These are phyloP conservation scores for Asobara japonica DNA, from an alignment of 1,140 invertebrate species.

Conservation along the genomic window DNA sequence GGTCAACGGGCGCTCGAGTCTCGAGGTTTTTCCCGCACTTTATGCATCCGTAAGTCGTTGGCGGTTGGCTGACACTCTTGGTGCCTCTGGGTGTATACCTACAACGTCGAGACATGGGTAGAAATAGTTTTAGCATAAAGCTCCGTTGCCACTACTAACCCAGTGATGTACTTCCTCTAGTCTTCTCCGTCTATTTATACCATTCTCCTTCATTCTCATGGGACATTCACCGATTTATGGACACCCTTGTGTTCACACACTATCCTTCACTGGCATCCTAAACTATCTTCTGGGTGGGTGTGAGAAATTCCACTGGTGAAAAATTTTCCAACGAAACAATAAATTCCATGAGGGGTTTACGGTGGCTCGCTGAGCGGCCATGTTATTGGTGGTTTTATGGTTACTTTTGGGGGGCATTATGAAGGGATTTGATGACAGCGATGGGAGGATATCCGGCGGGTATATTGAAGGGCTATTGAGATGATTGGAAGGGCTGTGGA, in stretches of 20 bases:
- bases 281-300: slow-evolving; percentile 9
- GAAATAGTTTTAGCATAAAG: slow-evolving; percentile 27
- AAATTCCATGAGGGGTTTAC: background rate
- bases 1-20: slow-evolving; percentile 13
- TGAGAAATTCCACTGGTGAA: slow-evolving; percentile 10
- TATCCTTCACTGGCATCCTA: slow-evolving; percentile 13
- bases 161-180: slow-evolving; percentile 22
- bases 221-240: slow-evolving; percentile 26
- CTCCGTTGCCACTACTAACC: slow-evolving; percentile 17
- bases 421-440: no score
- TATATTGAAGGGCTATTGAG: background rate
- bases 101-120: background rate
- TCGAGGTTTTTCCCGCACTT: background rate
- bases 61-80: slow-evolving; percentile 11
- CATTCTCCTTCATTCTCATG: slow-evolving; percentile 23
- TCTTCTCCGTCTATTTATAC: background rate
- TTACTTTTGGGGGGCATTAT: background rate
- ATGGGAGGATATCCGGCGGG: background rate
- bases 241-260: background rate
- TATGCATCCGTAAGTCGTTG: slow-evolving; percentile 18
- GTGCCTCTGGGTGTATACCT: background rate
- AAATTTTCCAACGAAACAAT: no score
- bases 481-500: background rate
- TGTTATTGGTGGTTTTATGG: background rate
- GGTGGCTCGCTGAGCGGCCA: background rate